phyloP scores from a whole-genome alignment of 1,140 invertebrate genomes.

The Oppia nitens region DNA sequence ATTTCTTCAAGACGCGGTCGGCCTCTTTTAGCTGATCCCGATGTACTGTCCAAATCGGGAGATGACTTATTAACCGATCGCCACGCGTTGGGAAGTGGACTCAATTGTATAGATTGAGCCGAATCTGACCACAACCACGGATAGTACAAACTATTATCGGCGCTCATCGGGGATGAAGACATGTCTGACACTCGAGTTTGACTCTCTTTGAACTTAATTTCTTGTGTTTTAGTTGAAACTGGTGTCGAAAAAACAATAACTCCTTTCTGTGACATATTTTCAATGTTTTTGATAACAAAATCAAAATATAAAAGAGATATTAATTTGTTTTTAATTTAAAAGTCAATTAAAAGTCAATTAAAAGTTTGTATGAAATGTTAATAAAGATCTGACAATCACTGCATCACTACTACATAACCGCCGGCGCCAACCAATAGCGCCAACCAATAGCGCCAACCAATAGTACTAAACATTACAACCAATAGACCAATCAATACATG shows the following conservation, averaged over 20 bases:
- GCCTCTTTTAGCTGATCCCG: conserved; percentile 31
- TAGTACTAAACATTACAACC: too few species aligned
- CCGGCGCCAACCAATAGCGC: neutral
- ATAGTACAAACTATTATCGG: neutral
- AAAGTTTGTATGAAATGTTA: neutral
- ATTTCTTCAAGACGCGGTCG: conserved; percentile 53
- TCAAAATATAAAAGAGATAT: neutral
- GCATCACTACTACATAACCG: too few species aligned
- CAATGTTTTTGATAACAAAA: neutral
- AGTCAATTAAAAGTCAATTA: neutral
- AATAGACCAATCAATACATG: too few species aligned
- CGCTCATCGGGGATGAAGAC: neutral
- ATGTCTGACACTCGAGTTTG: too few species aligned
- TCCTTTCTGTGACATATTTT: neutral
- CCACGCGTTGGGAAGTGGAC: neutral
- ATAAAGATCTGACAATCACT: neutral
- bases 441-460: too few species aligned
- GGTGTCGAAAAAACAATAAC: neutral
- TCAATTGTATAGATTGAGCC: neutral
- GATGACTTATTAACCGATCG: too few species aligned
- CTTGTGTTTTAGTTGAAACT: neutral
- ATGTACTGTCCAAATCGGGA: neutral
- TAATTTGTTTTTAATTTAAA: neutral
- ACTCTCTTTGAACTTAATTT: neutral
- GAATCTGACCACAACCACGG: conserved; percentile 1